Evolutionary conservation across 2,888 invertebrate genomes (phyloP).

Genomic region (Temnothorax rugatulus): DNA sequence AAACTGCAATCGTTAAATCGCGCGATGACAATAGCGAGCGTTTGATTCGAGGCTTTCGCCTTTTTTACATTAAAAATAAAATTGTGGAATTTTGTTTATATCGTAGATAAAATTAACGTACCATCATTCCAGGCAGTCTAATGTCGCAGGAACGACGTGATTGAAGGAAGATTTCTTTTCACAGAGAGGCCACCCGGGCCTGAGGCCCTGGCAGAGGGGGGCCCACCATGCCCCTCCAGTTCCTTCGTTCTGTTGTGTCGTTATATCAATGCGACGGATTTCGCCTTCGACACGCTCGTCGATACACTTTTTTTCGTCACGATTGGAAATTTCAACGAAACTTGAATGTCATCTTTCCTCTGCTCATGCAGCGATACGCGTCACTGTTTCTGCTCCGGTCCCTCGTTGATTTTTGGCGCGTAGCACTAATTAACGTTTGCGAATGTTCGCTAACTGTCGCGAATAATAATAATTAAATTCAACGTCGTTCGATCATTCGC

Average conservation of each 20-base stretch:
- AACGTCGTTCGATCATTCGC: neutral
- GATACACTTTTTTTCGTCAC: neutral
- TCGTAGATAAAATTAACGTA: conserved; percentile 67
- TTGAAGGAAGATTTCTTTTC: conserved; percentile 77
- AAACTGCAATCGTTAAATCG: neutral
- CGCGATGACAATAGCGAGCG: too few species aligned
- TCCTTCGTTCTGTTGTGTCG: conserved; percentile 37
- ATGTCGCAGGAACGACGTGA: conserved; percentile 71
- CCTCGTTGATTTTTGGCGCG: neutral
- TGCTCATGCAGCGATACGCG: neutral
- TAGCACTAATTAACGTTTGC: neutral
- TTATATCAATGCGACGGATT: neutral
- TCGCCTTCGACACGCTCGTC: conserved; percentile 11
- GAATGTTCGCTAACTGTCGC: neutral
- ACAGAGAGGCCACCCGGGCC: conserved; percentile 80
- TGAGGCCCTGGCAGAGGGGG: conserved; percentile 80
- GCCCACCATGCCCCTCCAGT: conserved; percentile 75
- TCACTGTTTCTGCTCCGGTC: neutral
- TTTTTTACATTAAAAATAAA: neutral
- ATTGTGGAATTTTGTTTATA: neutral
- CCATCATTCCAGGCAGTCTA: conserved; percentile 84
- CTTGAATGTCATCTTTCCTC: conserved; percentile 77
- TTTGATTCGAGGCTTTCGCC: neutral
- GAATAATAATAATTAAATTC: neutral
- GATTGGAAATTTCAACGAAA: conserved; percentile 70